Conservation (phyloP, 2,113 vertebrate species). For the Spilogale gracilis region DNA sequence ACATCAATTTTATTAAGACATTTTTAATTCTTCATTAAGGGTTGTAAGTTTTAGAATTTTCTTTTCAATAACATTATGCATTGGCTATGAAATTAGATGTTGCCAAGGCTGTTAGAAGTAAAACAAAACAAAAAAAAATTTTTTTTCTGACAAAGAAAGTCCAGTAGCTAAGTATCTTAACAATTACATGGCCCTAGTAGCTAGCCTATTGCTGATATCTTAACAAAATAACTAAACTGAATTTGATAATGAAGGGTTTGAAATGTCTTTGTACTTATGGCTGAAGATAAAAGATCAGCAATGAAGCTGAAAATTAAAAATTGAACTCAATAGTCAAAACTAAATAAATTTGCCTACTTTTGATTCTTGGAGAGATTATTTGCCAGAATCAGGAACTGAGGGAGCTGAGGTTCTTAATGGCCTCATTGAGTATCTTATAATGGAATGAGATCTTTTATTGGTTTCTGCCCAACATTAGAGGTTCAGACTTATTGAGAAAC, state of each 20-base stretch:
- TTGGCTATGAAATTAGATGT: background rate
- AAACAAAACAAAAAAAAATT: background rate
- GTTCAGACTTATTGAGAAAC: background rate
- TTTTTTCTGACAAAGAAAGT: background rate
- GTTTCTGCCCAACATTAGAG: conserved; percentile 23
- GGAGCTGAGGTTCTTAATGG: background rate
- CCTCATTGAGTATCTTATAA: conserved; percentile 6
- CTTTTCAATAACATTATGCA: background rate
- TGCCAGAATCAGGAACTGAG: background rate
- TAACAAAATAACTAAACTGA: background rate
- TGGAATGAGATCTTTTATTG: background rate
- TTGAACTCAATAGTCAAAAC: background rate
- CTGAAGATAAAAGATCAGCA: conserved; percentile 26
- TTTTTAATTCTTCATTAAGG: background rate
- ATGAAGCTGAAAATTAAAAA: conserved; percentile 48
- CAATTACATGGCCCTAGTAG: background rate
- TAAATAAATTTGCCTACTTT: conserved; percentile 51
- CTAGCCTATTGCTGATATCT: background rate
- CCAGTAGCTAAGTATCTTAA: background rate
- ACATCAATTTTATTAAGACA: background rate
- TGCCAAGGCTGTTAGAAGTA: background rate
- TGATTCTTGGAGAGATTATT: background rate
- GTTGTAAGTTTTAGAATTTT: conserved; percentile 19
- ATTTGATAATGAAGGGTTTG: background rate
- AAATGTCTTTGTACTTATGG: background rate